Conservation (phyloP, 2,888 invertebrate species). For the Amorpha juglandis region DNA sequence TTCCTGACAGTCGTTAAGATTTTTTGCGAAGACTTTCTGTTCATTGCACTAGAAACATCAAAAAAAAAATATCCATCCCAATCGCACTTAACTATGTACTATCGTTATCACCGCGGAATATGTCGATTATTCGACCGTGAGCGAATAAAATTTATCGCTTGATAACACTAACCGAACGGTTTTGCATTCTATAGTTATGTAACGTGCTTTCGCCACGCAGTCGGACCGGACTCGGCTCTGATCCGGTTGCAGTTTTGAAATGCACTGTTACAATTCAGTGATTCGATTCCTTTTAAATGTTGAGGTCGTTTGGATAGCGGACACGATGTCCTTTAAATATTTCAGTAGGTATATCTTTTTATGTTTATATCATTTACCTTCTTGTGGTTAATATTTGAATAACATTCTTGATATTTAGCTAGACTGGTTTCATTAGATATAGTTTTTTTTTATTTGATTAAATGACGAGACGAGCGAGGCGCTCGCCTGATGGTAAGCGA, state of each 20-base stretch:
- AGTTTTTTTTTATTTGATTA: too few relatives aligned
- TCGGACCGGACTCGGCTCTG: constrained; percentile 43
- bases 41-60: background rate
- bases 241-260: constrained; percentile 57
- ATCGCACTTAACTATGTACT: constrained; percentile 38
- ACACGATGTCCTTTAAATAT: constrained; percentile 31
- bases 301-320: constrained; percentile 43
- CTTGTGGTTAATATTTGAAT: background rate
- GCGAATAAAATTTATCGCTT: constrained; percentile 68
- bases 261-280: constrained; percentile 44
- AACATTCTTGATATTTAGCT: background rate
- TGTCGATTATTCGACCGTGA: constrained; percentile 66
- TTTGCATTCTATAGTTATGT: constrained; percentile 53
- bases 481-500: too few relatives aligned
- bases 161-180: constrained; percentile 59
- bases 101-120: constrained; percentile 58
- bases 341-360: constrained; percentile 13
- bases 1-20: too few relatives aligned
- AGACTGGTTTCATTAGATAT: background rate
- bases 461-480: too few relatives aligned
- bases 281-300: constrained; percentile 44
- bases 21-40: background rate
- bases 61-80: background rate
- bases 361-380: background rate
- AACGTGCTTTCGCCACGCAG: constrained; percentile 51